Evolutionary conservation across 2,888 invertebrate species (phyloP).

Genomic region (Dendrolimus houi): DNA sequence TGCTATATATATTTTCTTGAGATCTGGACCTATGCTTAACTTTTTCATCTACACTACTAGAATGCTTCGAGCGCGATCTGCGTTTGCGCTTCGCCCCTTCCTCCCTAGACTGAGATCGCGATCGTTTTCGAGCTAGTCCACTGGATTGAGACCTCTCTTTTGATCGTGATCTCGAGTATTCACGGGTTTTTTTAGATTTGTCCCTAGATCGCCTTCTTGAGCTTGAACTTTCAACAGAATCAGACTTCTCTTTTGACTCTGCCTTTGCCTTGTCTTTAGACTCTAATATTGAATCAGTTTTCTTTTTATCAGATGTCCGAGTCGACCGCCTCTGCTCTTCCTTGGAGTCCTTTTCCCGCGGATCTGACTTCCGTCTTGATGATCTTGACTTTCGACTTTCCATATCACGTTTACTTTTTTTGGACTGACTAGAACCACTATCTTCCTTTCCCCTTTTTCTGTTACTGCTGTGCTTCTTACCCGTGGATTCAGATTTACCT

Average conservation of each 20-base stretch:
- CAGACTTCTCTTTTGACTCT: constrained; percentile 42
- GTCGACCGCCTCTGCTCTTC: constrained; percentile 36
- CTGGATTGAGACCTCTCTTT: constrained; percentile 30
- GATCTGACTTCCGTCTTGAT: constrained; percentile 43
- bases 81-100: constrained; percentile 10
- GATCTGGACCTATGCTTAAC: constrained; percentile 51
- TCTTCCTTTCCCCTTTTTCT: constrained; percentile 38
- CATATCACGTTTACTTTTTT: constrained; percentile 44
- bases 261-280: constrained; percentile 39
- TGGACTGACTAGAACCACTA: constrained; percentile 30
- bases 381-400: constrained; percentile 31
- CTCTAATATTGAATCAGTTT: constrained; percentile 31
- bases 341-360: constrained; percentile 36
- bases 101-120: constrained; percentile 27
- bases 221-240: constrained; percentile 37
- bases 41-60: constrained; percentile 39
- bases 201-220: constrained; percentile 44
- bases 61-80: constrained; percentile 31
- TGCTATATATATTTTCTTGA: constrained; percentile 46
- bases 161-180: constrained; percentile 41
- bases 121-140: constrained; percentile 27
- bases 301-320: constrained; percentile 41
- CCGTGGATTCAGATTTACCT: constrained; percentile 23
- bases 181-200: constrained; percentile 37
- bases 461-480: constrained; percentile 26